These are phyloP conservation scores for Lasioglossum villosulum DNA, from an alignment of 2,888 invertebrate genomes.

Conservation along the genomic window DNA sequence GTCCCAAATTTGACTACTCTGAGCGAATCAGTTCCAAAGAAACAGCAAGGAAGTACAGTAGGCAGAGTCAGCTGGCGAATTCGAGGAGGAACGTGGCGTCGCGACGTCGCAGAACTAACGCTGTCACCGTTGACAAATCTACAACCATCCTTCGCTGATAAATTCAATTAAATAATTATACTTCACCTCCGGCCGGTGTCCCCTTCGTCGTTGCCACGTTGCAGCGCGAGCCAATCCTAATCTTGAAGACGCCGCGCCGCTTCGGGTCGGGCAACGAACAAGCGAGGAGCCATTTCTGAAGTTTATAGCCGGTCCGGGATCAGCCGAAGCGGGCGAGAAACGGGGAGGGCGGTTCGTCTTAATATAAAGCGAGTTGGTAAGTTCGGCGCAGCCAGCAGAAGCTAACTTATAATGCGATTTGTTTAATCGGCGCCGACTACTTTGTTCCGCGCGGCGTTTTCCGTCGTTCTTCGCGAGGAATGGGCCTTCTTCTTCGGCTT, in stretches of 20 bases:
- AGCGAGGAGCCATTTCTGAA: slow-evolving; percentile 79
- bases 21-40: not conserved
- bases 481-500: slow-evolving; percentile 49
- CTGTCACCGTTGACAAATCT: slow-evolving; percentile 78
- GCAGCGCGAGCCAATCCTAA: slow-evolving; percentile 44
- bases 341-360: slow-evolving; percentile 80
- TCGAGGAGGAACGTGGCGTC: slow-evolving; percentile 32
- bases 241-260: slow-evolving; percentile 36
- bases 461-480: slow-evolving; percentile 65
- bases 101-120: slow-evolving; percentile 71
- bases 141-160: slow-evolving; percentile 74
- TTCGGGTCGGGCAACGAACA: slow-evolving; percentile 25
- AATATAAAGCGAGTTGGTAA: slow-evolving; percentile 83
- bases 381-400: slow-evolving; percentile 80
- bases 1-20: not conserved
- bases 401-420: slow-evolving; percentile 84
- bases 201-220: slow-evolving; percentile 15
- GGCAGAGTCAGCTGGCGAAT: slow-evolving; percentile 45
- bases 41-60: slow-evolving; percentile 3
- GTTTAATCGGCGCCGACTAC: slow-evolving; percentile 84
- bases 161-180: slow-evolving; percentile 84
- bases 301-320: slow-evolving; percentile 82
- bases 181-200: slow-evolving; percentile 45
- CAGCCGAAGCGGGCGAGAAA: slow-evolving; percentile 70
- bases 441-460: slow-evolving; percentile 78